Percentiles rank a stretch among this genome's conserved stretches.
These are phyloP conservation scores for Osedax fenrisi DNA, from an alignment of 2,888 invertebrate genomes.

Conservation along the genomic window DNA sequence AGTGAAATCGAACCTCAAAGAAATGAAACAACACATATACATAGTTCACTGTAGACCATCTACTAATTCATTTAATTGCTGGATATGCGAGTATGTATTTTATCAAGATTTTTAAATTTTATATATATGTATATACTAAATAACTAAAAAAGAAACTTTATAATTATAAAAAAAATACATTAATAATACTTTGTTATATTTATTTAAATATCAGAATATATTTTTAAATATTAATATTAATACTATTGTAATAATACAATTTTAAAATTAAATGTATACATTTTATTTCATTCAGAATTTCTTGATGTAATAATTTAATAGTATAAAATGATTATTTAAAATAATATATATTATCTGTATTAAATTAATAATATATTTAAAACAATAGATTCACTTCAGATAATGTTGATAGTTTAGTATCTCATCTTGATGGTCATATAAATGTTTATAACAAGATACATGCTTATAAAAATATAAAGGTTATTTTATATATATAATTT, in stretches of 20 bases:
- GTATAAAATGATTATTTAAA: too few species aligned
- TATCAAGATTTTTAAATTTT: too few species aligned
- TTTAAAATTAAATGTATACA: neutral
- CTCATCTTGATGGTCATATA: neutral
- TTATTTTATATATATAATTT: neutral
- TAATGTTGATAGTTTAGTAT: neutral
- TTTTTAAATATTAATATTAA: too few species aligned
- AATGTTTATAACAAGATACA: neutral
- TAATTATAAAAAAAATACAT: too few species aligned
- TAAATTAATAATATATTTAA: neutral
- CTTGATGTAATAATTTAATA: neutral
- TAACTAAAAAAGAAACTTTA: too few species aligned
- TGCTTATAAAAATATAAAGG: neutral
- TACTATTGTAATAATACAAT: too few species aligned
- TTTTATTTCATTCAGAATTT: neutral
- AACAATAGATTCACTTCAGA: neutral
- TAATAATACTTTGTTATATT: too few species aligned
- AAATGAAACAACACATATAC: neutral
- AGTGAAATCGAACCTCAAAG: neutral
- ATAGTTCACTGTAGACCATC: neutral
- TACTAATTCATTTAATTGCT: neutral
- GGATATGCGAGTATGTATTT: neutral
- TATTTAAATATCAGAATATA: neutral
- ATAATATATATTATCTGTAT: too few species aligned
- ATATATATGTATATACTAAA: too few species aligned